Conservation (phyloP, 2,797 vertebrate genomes). For the Poeciliopsis gracilis region DNA sequence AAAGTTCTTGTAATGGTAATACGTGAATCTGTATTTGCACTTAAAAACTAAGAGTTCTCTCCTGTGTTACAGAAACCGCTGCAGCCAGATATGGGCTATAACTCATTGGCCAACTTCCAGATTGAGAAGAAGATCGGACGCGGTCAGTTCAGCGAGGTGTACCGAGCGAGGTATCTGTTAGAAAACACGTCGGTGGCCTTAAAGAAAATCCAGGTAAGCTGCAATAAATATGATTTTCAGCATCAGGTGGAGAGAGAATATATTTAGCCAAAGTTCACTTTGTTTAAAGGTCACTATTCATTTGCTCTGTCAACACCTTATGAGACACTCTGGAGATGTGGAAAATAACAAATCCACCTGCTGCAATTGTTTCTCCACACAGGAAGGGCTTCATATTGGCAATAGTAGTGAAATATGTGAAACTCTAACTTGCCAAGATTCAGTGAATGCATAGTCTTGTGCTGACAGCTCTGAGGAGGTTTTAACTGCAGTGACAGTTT, state of each 20-base stretch:
- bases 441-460: background rate
- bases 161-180: conserved; percentile 90
- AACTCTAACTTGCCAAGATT: background rate
- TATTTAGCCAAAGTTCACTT: background rate
- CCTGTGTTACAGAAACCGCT: conserved; percentile 85
- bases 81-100: conserved; percentile 94
- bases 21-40: background rate
- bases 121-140: conserved; percentile 98
- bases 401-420: conserved; percentile 2
- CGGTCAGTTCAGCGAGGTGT: conserved; percentile 98
- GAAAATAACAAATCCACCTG: background rate
- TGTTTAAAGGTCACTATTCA: conserved; percentile 11
- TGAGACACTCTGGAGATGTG: background rate
- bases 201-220: conserved; percentile 97
- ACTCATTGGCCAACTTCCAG: conserved; percentile 92
- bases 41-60: conserved; percentile 9
- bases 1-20: background rate
- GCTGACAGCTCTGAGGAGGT: conserved; percentile 1
- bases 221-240: background rate
- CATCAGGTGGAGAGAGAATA: background rate
- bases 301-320: conserved; percentile 10
- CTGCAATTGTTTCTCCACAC: background rate
- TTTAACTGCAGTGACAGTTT: conserved; percentile 1
- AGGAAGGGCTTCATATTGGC: conserved; percentile 1
- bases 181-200: conserved; percentile 93